phyloP scores from a whole-genome alignment of 2,888 invertebrate genomes.

The Vanessa cardui region DNA sequence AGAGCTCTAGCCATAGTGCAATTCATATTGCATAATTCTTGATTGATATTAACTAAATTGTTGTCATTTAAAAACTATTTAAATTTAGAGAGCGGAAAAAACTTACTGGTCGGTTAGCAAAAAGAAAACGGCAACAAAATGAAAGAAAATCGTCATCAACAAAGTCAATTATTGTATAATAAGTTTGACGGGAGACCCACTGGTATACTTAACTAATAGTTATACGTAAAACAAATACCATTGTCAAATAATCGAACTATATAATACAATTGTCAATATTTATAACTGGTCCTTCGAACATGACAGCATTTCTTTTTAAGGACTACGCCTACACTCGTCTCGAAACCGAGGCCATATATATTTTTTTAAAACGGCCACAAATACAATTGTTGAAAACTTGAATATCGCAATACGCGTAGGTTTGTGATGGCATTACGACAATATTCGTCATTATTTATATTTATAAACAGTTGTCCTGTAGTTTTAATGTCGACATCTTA shows the following conservation, averaged over 20 bases:
- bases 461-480: neutral
- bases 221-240: neutral
- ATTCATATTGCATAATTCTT: too few relatives aligned
- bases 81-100: too few relatives aligned
- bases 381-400: conserved; percentile 25
- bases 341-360: conserved; percentile 13
- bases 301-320: conserved; percentile 14
- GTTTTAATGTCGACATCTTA: neutral
- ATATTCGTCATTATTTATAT: conserved; percentile 5
- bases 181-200: too few relatives aligned
- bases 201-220: neutral
- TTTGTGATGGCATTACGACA: conserved; percentile 16
- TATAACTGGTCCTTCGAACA: neutral
- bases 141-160: too few relatives aligned
- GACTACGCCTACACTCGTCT: conserved; percentile 22
- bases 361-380: conserved; percentile 17
- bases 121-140: too few relatives aligned
- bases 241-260: neutral
- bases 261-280: neutral
- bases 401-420: conserved; percentile 19
- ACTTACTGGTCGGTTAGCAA: too few relatives aligned
- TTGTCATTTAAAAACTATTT: too few relatives aligned
- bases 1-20: too few relatives aligned
- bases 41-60: too few relatives aligned
- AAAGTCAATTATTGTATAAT: too few relatives aligned